A percentile compares a stretch with the other conserved stretches of the same genome.
These are phyloP conservation scores for Astreopora myriophthalma DNA, from an alignment of 64 coral and sea anemone genomes.

Conservation along the genomic window DNA sequence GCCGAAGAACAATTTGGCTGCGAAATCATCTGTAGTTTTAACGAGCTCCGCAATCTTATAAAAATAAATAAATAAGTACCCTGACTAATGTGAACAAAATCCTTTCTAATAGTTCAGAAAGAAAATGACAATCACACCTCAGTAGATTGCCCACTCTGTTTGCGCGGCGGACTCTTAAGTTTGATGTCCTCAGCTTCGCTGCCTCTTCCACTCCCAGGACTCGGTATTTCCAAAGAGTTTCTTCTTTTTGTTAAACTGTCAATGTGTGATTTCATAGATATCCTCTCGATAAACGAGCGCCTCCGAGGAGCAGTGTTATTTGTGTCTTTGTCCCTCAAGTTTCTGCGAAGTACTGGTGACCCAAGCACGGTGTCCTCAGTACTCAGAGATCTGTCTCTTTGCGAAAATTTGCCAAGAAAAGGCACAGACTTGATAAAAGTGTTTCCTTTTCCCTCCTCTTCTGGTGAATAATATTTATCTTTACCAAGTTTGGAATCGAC, in stretches of 20 bases:
- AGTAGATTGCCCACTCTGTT: background rate
- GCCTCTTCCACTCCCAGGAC: background rate
- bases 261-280: conserved; percentile 65
- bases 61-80: no score
- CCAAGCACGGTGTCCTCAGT: conserved; percentile 21
- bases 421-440: conserved; percentile 49
- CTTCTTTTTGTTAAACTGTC: conserved; percentile 60
- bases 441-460: conserved; percentile 64
- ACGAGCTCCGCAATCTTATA: no score
- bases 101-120: no score
- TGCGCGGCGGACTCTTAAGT: background rate
- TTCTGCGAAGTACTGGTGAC: conserved; percentile 44
- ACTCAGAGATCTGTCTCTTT: conserved; percentile 38
- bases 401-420: conserved; percentile 18
- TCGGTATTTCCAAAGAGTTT: conserved; percentile 18
- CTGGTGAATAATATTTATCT: background rate
- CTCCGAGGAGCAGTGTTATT: conserved; percentile 60
- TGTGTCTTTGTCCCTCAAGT: conserved; percentile 25
- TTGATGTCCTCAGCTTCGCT: background rate
- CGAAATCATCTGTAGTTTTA: no score
- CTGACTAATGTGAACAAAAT: no score
- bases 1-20: no score
- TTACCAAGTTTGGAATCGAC: background rate
- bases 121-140: background rate
- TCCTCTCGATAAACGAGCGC: conserved; percentile 74